Percentiles rank a stretch among this genome's conserved stretches.
phyloP scores from a whole-genome alignment of 1,140 invertebrate genomes.

The Drosophila aff. region DNA sequence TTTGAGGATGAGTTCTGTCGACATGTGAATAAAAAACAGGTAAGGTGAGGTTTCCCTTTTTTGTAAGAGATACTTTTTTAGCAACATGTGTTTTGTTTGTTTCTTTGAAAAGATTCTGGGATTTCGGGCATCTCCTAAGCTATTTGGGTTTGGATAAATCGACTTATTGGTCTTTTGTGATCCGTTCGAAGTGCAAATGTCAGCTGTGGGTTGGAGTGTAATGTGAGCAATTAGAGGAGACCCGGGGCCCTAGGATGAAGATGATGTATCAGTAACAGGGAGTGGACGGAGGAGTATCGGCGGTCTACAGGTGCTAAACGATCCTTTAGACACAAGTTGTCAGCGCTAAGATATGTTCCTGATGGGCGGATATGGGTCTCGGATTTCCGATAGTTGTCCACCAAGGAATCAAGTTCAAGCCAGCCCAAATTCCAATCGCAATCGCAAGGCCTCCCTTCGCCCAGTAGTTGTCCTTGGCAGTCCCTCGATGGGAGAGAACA shows the following conservation, averaged over 20 bases:
- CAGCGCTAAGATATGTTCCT: constrained; percentile 43
- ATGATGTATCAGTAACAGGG: constrained; percentile 59
- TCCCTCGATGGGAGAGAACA: constrained; percentile 13
- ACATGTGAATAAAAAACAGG: constrained; percentile 78
- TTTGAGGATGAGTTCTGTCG: constrained; percentile 8
- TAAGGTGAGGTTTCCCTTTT: constrained; percentile 41
- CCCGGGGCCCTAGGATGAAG: constrained; percentile 3
- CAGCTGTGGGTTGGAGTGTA: constrained; percentile 59
- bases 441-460: constrained; percentile 2
- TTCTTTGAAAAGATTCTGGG: constrained; percentile 48
- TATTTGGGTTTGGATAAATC: constrained; percentile 38
- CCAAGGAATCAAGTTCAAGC: constrained; percentile 27
- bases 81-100: constrained; percentile 68
- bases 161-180: constrained; percentile 77
- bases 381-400: constrained; percentile 41
- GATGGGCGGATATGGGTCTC: constrained; percentile 69
- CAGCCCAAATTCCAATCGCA: constrained; percentile 4
- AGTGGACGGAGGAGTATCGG: constrained; percentile 9
- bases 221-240: constrained; percentile 71
- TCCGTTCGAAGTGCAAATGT: constrained; percentile 65
- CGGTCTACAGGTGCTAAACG: constrained; percentile 65
- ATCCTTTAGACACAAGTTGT: constrained; percentile 51
- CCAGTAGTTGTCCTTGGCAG: constrained; percentile 23
- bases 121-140: constrained; percentile 8
- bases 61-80: constrained; percentile 73